These are phyloP conservation scores for Ophioninae sp. DNA, from an alignment of 2,888 invertebrate species.

Conservation along the genomic window DNA sequence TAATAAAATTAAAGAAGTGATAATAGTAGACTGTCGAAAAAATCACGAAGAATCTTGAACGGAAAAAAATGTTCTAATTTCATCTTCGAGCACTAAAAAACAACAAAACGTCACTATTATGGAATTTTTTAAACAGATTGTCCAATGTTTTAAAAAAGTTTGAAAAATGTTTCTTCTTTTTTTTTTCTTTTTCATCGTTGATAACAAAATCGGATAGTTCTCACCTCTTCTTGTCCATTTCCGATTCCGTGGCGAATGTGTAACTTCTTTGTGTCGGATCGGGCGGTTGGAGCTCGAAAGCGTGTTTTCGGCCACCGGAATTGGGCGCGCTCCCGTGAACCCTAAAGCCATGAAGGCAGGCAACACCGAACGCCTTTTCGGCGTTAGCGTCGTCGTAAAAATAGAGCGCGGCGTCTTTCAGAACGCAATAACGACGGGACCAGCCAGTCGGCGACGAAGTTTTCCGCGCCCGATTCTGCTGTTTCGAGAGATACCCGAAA, in stretches of 20 bases:
- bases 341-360: constrained; percentile 96
- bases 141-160: no score
- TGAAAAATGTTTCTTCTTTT: not conserved
- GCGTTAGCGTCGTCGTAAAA: constrained; percentile 95
- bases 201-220: constrained; percentile 56
- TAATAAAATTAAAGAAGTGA: no score
- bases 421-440: constrained; percentile 95
- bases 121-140: no score
- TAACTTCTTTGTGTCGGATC: constrained; percentile 93
- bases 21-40: no score
- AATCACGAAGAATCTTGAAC: no score
- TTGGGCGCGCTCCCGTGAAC: constrained; percentile 90
- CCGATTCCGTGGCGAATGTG: constrained; percentile 96
- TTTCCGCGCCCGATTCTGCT: constrained; percentile 81
- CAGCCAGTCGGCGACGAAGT: constrained; percentile 94
- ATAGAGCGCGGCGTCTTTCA: constrained; percentile 97
- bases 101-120: no score
- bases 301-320: constrained; percentile 92
- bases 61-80: no score
- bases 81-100: no score
- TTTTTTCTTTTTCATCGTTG: not conserved
- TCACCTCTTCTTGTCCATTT: constrained; percentile 96
- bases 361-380: constrained; percentile 94
- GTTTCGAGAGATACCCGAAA: constrained; percentile 94
- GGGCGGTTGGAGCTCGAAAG: constrained; percentile 95